These are phyloP conservation scores for Chironomus striatipennis DNA, from an alignment of 1,140 invertebrate species.

Conservation along the genomic window DNA sequence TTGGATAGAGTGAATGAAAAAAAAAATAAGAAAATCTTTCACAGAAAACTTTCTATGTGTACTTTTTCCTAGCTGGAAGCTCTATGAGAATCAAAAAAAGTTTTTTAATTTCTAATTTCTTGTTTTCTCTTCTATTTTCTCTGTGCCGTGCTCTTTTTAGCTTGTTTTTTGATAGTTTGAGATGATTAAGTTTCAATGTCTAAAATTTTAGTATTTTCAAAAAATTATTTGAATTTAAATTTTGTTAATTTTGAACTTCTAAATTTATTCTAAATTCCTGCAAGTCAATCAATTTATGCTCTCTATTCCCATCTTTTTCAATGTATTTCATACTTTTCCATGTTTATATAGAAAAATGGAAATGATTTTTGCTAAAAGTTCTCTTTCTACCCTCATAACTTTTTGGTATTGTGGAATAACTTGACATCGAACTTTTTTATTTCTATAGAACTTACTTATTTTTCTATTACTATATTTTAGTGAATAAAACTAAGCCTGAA, in stretches of 20 bases:
- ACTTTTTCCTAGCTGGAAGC: no score
- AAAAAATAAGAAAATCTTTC: no score
- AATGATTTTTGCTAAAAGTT: not conserved
- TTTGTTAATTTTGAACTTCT: no score
- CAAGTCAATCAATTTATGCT: no score
- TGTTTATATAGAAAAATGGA: not conserved
- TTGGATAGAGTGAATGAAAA: not conserved
- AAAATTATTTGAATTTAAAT: no score
- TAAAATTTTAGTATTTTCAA: no score
- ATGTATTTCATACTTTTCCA: no score
- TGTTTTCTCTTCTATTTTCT: not conserved
- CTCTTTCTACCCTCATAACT: not conserved
- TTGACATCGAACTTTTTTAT: not conserved
- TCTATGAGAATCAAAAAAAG: not conserved
- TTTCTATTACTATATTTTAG: not conserved
- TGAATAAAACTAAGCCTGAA: not conserved
- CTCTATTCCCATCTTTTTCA: no score
- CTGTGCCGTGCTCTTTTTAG: no score
- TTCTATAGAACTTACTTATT: not conserved
- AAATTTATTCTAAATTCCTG: no score
- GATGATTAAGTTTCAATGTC: not conserved
- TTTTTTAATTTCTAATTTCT: conserved; percentile 5
- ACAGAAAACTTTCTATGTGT: no score
- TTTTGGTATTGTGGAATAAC: not conserved
- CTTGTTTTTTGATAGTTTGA: not conserved